Percentiles rank a stretch among this genome's conserved stretches.
Evolutionary conservation across 2,797 vertebrate species (phyloP).

Genomic region (Anguilla obscura): DNA sequence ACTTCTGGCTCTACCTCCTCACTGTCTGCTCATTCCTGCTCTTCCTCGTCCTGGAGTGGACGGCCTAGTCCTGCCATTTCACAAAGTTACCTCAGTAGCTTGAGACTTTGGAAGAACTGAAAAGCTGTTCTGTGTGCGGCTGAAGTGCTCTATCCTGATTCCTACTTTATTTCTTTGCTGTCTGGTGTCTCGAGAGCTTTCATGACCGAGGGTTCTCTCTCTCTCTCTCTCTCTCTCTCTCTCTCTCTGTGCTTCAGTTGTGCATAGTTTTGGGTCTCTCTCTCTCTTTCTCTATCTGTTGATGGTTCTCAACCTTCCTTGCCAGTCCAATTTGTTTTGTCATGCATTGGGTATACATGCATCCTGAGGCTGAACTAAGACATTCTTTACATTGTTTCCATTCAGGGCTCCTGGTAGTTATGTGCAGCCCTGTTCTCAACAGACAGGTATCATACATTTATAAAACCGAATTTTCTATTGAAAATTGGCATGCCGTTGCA

Average conservation of each 20-base stretch:
- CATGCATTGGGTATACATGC: not conserved
- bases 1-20: slow-evolving; percentile 37
- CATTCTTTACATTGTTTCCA: slow-evolving; percentile 10
- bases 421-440: not conserved
- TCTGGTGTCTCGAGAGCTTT: not conserved
- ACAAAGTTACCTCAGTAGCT: not conserved
- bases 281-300: not conserved
- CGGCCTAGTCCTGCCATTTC: not conserved
- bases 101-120: not conserved
- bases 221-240: not conserved
- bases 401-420: not conserved
- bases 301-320: not conserved
- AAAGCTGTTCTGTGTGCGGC: not conserved
- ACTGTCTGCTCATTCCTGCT: slow-evolving; percentile 25
- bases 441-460: not conserved
- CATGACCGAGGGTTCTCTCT: not conserved
- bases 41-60: slow-evolving; percentile 35
- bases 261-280: not conserved
- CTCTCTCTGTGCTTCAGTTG: not conserved
- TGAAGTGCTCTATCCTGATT: not conserved
- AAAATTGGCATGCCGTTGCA: too few relatives aligned
- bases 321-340: not conserved
- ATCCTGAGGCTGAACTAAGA: not conserved
- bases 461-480: too few relatives aligned
- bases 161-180: not conserved